Conservation (phyloP, 53 echinoderm and acorn worm genomes). For the Hippasteria phrygiana region DNA sequence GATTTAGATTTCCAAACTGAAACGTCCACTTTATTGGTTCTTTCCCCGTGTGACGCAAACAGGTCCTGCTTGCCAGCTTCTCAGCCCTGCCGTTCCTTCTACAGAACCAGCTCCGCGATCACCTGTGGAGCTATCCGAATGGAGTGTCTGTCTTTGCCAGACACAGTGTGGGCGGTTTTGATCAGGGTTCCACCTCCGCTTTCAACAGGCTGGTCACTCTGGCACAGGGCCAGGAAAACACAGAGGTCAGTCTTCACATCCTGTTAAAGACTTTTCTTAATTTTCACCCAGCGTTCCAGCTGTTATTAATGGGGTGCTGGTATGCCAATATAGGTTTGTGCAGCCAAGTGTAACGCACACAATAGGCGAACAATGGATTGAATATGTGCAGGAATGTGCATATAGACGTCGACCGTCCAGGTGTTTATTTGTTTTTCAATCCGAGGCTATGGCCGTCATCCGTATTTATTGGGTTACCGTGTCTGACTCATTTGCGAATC, state of each 20-base stretch:
- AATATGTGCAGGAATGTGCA: no score
- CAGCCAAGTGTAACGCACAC: no score
- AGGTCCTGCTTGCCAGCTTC: conserved; percentile 48
- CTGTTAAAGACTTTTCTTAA: background rate
- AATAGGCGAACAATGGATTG: no score
- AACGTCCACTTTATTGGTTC: background rate
- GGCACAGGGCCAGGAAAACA: conserved; percentile 43
- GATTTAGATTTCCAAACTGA: background rate
- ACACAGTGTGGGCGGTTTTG: background rate
- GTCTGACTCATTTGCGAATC: no score
- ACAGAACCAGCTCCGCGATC: conserved; percentile 56
- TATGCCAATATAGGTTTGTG: no score
- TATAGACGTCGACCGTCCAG: no score
- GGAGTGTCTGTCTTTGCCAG: conserved; percentile 51
- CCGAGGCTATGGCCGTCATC: no score
- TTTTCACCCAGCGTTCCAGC: background rate
- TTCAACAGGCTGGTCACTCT: conserved; percentile 61
- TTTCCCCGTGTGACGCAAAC: background rate
- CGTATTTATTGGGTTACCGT: no score
- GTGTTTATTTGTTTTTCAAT: no score
- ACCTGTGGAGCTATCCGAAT: conserved; percentile 23
- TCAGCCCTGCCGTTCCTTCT: conserved; percentile 15
- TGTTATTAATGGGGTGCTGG: no score
- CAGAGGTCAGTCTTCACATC: conserved; percentile 40
- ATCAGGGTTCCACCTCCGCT: conserved; percentile 41